These are phyloP conservation scores for Corythoichthys intestinalis DNA, from an alignment of 2,113 vertebrate species.

Conservation along the genomic window DNA sequence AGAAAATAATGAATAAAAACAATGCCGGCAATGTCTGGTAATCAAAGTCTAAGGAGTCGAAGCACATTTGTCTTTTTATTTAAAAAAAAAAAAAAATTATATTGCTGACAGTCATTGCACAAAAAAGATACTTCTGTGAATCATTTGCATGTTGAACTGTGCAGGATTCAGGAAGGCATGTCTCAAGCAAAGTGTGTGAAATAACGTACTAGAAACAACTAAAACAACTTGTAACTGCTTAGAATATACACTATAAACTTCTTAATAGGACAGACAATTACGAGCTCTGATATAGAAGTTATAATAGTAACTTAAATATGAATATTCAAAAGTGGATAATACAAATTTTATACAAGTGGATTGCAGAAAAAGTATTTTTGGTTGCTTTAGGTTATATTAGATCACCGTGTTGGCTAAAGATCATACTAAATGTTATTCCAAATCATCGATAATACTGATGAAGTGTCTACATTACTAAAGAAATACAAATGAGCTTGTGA, in stretches of 20 bases:
- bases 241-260: conserved; percentile 47
- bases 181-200: conserved; percentile 49
- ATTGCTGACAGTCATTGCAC: conserved; percentile 61
- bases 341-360: conserved; percentile 66
- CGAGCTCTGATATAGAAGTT: conserved; percentile 44
- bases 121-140: conserved; percentile 46
- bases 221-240: conserved; percentile 32
- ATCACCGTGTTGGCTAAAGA: not conserved
- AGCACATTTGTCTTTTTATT: conserved; percentile 35
- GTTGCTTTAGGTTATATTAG: conserved; percentile 5
- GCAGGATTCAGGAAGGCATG: conserved; percentile 45
- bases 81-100: conserved; percentile 33
- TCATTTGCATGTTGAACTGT: conserved; percentile 45
- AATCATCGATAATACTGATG: conserved; percentile 37
- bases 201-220: conserved; percentile 31
- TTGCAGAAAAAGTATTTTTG: conserved; percentile 21
- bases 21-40: too few relatives aligned
- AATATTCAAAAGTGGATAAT: conserved; percentile 39
- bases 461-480: conserved; percentile 5
- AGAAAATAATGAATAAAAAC: too few relatives aligned
- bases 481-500: not conserved
- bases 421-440: conserved; percentile 1
- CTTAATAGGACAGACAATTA: conserved; percentile 54
- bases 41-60: not conserved
- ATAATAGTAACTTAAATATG: conserved; percentile 54